These are phyloP conservation scores for Amiota communis DNA, from an alignment of 2,888 invertebrate genomes.

Conservation along the genomic window DNA sequence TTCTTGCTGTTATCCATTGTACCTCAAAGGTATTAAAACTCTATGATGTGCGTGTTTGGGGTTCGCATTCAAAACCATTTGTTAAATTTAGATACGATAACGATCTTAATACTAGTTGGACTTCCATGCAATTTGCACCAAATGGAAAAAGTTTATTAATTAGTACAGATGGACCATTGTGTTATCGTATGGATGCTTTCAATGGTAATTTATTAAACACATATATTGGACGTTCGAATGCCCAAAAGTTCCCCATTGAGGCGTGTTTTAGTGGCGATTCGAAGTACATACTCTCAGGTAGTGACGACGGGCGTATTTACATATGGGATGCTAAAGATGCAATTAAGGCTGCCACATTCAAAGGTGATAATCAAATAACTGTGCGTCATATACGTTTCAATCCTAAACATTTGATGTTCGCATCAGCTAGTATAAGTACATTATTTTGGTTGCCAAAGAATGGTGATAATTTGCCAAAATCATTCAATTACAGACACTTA, in stretches of 20 bases:
- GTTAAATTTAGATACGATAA: too few species aligned
- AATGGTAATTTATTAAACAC: conserved; percentile 37
- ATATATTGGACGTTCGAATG: conserved; percentile 29
- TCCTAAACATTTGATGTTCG: conserved; percentile 49
- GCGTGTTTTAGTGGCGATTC: conserved; percentile 48
- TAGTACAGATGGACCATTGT: conserved; percentile 40
- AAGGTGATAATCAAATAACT: conserved; percentile 33
- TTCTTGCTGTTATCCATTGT: too few species aligned
- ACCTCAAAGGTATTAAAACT: too few species aligned
- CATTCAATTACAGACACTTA: too few species aligned
- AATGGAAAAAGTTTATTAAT: conserved; percentile 47
- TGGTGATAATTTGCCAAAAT: too few species aligned
- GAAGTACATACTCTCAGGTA: conserved; percentile 45
- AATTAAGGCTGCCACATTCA: conserved; percentile 30
- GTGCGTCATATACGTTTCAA: conserved; percentile 46
- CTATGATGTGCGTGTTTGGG: too few species aligned
- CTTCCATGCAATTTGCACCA: conserved; percentile 26
- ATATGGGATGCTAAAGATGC: conserved; percentile 49
- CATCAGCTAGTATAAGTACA: conserved; percentile 40
- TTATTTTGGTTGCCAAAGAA: conserved; percentile 46
- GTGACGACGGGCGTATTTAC: conserved; percentile 47
- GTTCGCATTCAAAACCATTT: too few species aligned
- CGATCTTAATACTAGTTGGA: too few species aligned
- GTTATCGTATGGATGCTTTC: conserved; percentile 46
- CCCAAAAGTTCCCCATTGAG: background rate